Evolutionary conservation across 2,888 invertebrate genomes (phyloP).

Genomic region (Nomada ferruginata): DNA sequence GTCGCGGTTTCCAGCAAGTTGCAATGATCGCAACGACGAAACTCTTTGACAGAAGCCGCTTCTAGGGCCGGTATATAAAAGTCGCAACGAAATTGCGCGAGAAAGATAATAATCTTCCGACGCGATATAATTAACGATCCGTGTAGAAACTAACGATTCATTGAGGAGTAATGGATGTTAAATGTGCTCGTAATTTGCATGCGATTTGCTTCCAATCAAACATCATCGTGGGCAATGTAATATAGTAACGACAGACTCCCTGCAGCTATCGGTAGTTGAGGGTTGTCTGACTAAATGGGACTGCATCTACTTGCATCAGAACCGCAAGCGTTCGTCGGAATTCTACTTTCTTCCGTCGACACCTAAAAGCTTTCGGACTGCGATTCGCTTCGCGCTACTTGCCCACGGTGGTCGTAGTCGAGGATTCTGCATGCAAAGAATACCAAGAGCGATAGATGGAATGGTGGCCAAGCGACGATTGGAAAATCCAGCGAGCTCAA

Average conservation of each 20-base stretch:
- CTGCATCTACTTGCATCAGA: background rate
- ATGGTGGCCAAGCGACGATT: slow-evolving; percentile 28
- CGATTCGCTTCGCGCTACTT: background rate
- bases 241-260: background rate
- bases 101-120: background rate
- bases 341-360: too few species aligned
- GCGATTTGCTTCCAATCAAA: slow-evolving; percentile 14
- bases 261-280: background rate
- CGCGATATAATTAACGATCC: slow-evolving; percentile 14
- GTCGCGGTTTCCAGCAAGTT: slow-evolving; percentile 10
- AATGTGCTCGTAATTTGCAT: slow-evolving; percentile 37
- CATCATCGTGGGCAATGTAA: slow-evolving; percentile 1
- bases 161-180: slow-evolving; percentile 11
- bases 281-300: background rate
- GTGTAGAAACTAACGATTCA: slow-evolving; percentile 3
- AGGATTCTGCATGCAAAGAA: slow-evolving; percentile 55
- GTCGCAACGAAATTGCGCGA: background rate
- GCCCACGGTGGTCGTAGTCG: slow-evolving; percentile 41
- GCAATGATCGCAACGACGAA: background rate
- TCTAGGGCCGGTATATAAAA: background rate
- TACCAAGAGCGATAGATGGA: slow-evolving; percentile 4
- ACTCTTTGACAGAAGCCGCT: background rate
- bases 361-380: too few species aligned
- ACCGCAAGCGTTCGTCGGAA: too few species aligned
- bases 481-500: slow-evolving; percentile 14